Percentiles rank a stretch among this genome's conserved stretches.
Evolutionary conservation across 1,140 invertebrate genomes (phyloP).

Genomic region (Palaemon carinicauda): DNA sequence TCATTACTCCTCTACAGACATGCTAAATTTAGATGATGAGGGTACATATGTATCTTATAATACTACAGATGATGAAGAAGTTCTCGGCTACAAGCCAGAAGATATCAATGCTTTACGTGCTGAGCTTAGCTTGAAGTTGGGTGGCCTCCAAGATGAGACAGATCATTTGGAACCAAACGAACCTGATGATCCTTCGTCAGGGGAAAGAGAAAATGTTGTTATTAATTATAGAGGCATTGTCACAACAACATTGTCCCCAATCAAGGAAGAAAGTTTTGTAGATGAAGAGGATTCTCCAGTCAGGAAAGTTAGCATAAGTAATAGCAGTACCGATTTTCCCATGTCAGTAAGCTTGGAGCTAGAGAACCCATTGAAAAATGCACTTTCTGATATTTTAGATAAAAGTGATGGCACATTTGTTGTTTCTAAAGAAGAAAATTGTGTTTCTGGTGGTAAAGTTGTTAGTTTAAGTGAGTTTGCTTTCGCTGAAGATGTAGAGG

Average conservation of each 20-base stretch:
- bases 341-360: conserved; percentile 33
- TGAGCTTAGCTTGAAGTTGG: conserved; percentile 41
- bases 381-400: not conserved
- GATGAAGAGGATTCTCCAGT: conserved; percentile 34
- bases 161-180: conserved; percentile 20
- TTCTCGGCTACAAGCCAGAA: conserved; percentile 39
- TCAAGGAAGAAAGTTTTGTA: conserved; percentile 45
- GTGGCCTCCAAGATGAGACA: not conserved
- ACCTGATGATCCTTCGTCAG: conserved; percentile 6
- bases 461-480: not conserved
- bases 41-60: conserved; percentile 45
- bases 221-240: conserved; percentile 48
- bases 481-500: not conserved
- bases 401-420: not conserved
- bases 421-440: conserved; percentile 18
- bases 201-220: conserved; percentile 37
- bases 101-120: conserved; percentile 49
- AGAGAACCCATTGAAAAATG: conserved; percentile 11
- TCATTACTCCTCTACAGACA: conserved; percentile 33
- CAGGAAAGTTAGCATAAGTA: not conserved
- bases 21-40: conserved; percentile 38
- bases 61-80: conserved; percentile 46
- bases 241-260: conserved; percentile 38
- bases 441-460: not conserved
- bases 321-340: not conserved